Percentiles rank a stretch among this genome's conserved stretches.
These are phyloP conservation scores for Chymomyza amoena DNA, from an alignment of 2,888 invertebrate species.

Conservation along the genomic window DNA sequence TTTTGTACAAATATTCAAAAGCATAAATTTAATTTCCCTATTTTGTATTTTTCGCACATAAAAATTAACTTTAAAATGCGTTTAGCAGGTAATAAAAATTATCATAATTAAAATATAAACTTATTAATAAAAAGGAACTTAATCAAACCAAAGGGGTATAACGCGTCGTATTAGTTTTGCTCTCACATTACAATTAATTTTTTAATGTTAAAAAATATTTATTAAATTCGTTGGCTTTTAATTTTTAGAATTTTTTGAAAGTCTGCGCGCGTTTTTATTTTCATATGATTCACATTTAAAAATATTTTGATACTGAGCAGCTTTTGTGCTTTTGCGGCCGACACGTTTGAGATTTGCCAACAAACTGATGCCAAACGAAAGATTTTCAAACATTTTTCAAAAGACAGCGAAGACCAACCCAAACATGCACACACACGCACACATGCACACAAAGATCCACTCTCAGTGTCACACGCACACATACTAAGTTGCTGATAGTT, in stretches of 20 bases:
- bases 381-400: slow-evolving; percentile 65
- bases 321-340: slow-evolving; percentile 58
- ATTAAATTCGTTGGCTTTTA: slow-evolving; percentile 28
- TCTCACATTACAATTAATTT: slow-evolving; percentile 57
- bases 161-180: slow-evolving; percentile 51
- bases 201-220: slow-evolving; percentile 24
- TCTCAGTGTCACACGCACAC: background rate
- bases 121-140: slow-evolving; percentile 31
- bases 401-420: slow-evolving; percentile 25
- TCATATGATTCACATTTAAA: background rate
- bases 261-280: slow-evolving; percentile 12
- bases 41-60: slow-evolving; percentile 8
- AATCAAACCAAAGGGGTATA: slow-evolving; percentile 55
- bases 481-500: background rate
- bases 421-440: background rate
- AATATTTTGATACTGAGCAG: background rate
- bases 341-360: slow-evolving; percentile 73
- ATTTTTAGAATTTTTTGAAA: slow-evolving; percentile 12
- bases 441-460: background rate
- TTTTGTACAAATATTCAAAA: slow-evolving; percentile 45
- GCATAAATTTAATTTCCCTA: slow-evolving; percentile 33
- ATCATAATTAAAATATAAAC: slow-evolving; percentile 12
- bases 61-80: slow-evolving; percentile 18
- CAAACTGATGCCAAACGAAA: slow-evolving; percentile 74
- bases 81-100: slow-evolving; percentile 53